These are phyloP conservation scores for Protophormia terraenovae DNA, from an alignment of 2,888 invertebrate genomes.

Conservation along the genomic window DNA sequence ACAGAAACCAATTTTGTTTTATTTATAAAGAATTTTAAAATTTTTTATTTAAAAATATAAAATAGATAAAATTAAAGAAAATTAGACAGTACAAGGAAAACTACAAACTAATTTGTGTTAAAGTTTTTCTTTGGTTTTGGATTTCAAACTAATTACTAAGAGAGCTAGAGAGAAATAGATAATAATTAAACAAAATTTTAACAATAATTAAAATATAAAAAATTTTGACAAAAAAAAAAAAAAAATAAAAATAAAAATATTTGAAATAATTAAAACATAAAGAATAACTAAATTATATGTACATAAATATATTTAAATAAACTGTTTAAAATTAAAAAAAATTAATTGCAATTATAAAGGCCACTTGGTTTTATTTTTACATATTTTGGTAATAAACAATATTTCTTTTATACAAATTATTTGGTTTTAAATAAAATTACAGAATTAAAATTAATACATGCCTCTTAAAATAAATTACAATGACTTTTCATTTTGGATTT, in stretches of 20 bases:
- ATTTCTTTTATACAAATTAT: conserved; percentile 37
- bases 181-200: neutral
- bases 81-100: conserved; percentile 11
- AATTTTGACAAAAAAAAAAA: neutral
- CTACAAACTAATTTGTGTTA: conserved; percentile 63
- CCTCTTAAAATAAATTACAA: conserved; percentile 6
- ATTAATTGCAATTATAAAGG: conserved; percentile 53
- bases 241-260: neutral
- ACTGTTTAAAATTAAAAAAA: neutral
- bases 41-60: conserved; percentile 4
- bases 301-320: neutral
- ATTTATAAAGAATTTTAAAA: neutral
- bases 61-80: neutral
- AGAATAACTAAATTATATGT: neutral
- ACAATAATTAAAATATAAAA: conserved; percentile 14
- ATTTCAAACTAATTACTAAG: conserved; percentile 60
- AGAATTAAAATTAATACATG: conserved; percentile 25
- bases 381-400: conserved; percentile 36
- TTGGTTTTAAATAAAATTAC: conserved; percentile 40
- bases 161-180: neutral
- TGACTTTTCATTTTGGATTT: neutral
- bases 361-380: conserved; percentile 44
- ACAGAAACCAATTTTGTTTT: neutral
- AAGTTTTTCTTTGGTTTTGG: conserved; percentile 67
- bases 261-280: neutral